Evolutionary conservation across 2,113 vertebrate species (phyloP).

Genomic region (Jaculus jaculus): DNA sequence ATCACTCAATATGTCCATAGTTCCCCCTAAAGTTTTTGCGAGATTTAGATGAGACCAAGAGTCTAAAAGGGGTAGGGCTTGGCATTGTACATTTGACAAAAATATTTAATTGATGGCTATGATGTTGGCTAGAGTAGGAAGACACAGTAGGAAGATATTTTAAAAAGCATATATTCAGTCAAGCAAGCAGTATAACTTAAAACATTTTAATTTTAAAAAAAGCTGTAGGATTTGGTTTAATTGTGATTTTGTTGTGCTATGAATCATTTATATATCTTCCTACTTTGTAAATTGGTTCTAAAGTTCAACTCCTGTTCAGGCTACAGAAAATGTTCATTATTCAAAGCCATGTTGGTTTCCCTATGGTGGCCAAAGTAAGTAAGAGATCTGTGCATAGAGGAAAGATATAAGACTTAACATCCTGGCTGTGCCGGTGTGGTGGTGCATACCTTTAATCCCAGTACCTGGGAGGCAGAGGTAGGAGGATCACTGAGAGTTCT

Average conservation of each 20-base stretch:
- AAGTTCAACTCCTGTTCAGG: conserved; percentile 74
- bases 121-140: background rate
- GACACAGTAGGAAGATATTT: background rate
- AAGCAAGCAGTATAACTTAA: background rate
- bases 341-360: conserved; percentile 63
- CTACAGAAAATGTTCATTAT: conserved; percentile 66
- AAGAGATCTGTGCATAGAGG: conserved; percentile 6
- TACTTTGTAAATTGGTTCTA: conserved; percentile 80
- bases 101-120: background rate
- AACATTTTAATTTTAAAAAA: background rate
- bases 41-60: background rate
- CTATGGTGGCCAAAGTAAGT: conserved; percentile 36
- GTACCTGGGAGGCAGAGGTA: no score
- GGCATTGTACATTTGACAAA: conserved; percentile 14
- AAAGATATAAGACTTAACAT: conserved; percentile 9
- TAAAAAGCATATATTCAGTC: background rate
- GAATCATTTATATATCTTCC: conserved; percentile 80
- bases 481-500: no score
- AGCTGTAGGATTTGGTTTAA: background rate
- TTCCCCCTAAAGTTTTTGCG: background rate
- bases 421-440: background rate
- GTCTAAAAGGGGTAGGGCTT: background rate
- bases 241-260: conserved; percentile 37
- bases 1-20: background rate
- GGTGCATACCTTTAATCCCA: no score